Evolutionary conservation across 1,140 invertebrate genomes (phyloP).

Genomic region (Drosophila insularis): DNA sequence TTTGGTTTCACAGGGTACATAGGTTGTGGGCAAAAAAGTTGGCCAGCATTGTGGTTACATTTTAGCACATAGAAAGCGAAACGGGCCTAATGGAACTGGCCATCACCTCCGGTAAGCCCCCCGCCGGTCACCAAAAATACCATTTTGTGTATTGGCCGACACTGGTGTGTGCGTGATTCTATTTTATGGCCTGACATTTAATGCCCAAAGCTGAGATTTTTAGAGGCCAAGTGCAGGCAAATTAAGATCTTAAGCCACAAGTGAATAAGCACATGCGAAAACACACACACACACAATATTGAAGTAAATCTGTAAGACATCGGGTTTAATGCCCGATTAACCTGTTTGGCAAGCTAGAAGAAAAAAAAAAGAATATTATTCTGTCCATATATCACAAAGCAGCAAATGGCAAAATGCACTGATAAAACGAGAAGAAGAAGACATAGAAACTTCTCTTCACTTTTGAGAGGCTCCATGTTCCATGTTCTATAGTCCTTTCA

Average conservation of each 20-base stretch:
- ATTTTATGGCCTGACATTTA: constrained; percentile 64
- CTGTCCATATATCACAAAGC: constrained; percentile 16
- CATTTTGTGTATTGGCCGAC: constrained; percentile 39
- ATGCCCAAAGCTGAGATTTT: constrained; percentile 47
- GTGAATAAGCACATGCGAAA: background rate
- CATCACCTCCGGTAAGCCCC: background rate
- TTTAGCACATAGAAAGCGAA: background rate
- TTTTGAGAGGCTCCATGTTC: background rate
- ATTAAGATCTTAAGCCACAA: constrained; percentile 44
- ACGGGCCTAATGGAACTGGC: constrained; percentile 40
- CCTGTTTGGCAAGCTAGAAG: constrained; percentile 29
- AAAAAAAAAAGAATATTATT: constrained; percentile 8
- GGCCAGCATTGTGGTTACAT: constrained; percentile 6
- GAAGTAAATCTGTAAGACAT: background rate
- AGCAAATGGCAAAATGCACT: background rate
- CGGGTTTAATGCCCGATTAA: constrained; percentile 47
- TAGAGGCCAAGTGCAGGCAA: constrained; percentile 36
- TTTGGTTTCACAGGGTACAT: background rate
- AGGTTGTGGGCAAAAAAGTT: constrained; percentile 23
- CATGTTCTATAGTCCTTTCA: background rate
- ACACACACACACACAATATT: background rate
- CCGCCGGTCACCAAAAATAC: too few relatives aligned
- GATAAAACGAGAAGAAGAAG: background rate
- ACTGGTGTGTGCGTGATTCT: constrained; percentile 42
- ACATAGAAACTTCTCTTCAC: background rate